phyloP scores from a whole-genome alignment of 2,113 vertebrate species.

The Cavia aperea region DNA sequence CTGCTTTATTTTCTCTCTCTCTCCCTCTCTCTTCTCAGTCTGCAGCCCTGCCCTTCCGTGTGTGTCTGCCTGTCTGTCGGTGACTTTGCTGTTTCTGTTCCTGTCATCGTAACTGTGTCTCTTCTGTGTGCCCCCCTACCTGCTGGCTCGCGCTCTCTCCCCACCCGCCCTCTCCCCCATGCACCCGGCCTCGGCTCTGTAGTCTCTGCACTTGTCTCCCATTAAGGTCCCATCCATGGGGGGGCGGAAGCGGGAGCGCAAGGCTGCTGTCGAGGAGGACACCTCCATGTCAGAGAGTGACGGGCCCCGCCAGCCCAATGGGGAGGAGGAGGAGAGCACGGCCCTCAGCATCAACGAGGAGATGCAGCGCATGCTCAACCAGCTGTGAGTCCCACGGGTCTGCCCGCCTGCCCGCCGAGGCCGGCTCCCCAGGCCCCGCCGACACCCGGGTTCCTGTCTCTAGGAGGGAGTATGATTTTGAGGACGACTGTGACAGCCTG shows the following conservation, averaged over 20 bases:
- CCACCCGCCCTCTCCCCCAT: conserved; percentile 48
- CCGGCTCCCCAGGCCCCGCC: background rate
- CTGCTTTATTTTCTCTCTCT: conserved; percentile 30
- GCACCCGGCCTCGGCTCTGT: conserved; percentile 80
- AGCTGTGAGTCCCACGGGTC: conserved; percentile 84
- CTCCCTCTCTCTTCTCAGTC: conserved; percentile 12
- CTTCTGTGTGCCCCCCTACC: conserved; percentile 42
- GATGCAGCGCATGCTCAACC: conserved; percentile 97
- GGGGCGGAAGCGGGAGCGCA: conserved; percentile 84
- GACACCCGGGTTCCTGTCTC: conserved; percentile 50
- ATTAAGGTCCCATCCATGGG: conserved; percentile 82
- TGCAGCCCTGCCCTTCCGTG: conserved; percentile 26
- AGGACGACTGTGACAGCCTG: conserved; percentile 97
- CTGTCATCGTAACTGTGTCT: conserved; percentile 50
- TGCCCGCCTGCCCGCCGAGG: background rate
- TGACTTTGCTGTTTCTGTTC: conserved; percentile 22
- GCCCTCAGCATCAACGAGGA: conserved; percentile 94
- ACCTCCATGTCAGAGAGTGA: conserved; percentile 77
- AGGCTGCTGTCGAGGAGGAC: conserved; percentile 83
- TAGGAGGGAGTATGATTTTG: conserved; percentile 95
- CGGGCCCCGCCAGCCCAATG: conserved; percentile 75
- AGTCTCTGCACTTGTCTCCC: conserved; percentile 85
- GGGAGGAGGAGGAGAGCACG: conserved; percentile 80
- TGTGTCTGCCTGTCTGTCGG: conserved; percentile 41
- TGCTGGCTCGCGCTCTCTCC: background rate